A percentile compares a stretch with the other conserved stretches of the same genome.
These are phyloP conservation scores for Camelus bactrianus DNA, from an alignment of 2,113 vertebrate genomes.

Conservation along the genomic window DNA sequence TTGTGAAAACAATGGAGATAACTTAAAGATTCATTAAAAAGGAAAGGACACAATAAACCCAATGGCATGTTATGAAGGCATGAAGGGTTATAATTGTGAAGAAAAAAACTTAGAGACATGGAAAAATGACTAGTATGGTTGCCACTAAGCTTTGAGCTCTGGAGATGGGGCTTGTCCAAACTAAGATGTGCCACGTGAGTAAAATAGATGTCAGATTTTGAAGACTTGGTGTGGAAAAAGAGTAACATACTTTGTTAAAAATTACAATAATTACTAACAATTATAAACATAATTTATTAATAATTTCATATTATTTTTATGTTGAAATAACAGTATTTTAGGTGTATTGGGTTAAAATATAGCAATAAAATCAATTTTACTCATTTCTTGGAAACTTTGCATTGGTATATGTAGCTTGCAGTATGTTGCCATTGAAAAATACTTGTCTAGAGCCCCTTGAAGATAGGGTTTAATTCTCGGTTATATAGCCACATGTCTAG, in stretches of 20 bases:
- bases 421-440: background rate
- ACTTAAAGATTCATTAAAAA: background rate
- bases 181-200: background rate
- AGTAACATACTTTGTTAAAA: background rate
- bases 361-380: background rate
- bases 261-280: background rate
- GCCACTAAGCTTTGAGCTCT: background rate
- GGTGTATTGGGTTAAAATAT: background rate
- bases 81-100: background rate
- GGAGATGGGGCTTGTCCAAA: background rate
- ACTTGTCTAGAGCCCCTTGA: background rate
- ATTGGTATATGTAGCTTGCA: background rate
- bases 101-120: background rate
- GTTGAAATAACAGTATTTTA: slow-evolving; percentile 15
- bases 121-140: background rate
- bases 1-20: background rate
- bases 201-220: background rate
- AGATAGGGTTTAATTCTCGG: background rate
- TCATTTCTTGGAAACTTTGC: slow-evolving; percentile 10
- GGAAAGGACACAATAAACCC: background rate
- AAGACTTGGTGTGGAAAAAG: background rate
- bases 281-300: background rate
- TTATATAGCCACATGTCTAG: background rate
- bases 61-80: background rate
- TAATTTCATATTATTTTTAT: background rate